Evolutionary conservation across 1,140 invertebrate genomes (phyloP), one percentile per base, ranked within the genome.

Genomic region (Leptopilina boulardi): DNA sequence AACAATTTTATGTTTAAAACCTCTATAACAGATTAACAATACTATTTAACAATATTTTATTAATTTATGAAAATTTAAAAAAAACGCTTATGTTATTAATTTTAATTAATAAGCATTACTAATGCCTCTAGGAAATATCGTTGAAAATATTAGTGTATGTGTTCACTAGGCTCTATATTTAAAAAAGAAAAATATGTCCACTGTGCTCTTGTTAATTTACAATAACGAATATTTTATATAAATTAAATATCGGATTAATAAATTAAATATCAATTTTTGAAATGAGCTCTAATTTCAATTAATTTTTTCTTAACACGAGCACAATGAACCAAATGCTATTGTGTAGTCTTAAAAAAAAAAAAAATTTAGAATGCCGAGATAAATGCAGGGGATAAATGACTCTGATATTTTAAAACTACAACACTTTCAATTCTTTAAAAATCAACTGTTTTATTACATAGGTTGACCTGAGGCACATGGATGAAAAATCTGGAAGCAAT

Each of bases 381-480:
- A 41, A 71, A 71, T 71, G 30, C 30, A 42, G 41, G 8, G 18
- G 34, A 71, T 44, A 10, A 41, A 38, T 19, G 34, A 41, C 23
- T 71, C 0, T 71, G 15, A 19, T 19, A 41, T 38, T 71, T 41
- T 51, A 5, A 47, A 54, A 26, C 13, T 73, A n/a, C n/a, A 3
- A 10, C 34, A 73, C 4, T 42, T 47, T 73, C n/a, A 73, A 19
- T n/a, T 42, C 41, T 23, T 42, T 76, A 18, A 30, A 30, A 66
- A 66, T 66, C 11, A 21, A 59, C 13, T 66, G 15, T 72, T 15
- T 41, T 86, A 76, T 81, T 74, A 80, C 84, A 21, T 87, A 98
- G 96, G 96, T 98, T 74, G 97, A 98, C 41, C 88, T 98, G 70
- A 92, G 96, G 42, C 96, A 98, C 87, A 96, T 97, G 92, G 96